phyloP scores from a whole-genome alignment of 2,797 vertebrate species.

The Mus spretus region DNA sequence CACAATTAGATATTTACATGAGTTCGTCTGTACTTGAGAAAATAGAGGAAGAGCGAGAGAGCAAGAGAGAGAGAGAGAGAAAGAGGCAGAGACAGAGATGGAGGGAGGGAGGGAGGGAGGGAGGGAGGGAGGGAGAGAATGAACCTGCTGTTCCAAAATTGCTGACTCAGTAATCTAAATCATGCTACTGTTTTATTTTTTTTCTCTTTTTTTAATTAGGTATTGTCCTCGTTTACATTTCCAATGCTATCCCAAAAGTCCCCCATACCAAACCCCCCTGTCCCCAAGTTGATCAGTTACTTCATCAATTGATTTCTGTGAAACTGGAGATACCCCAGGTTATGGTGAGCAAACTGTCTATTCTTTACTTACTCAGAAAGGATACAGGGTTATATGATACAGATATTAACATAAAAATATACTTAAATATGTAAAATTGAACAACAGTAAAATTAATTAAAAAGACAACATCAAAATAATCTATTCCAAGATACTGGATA shows the following conservation, averaged over 20 bases:
- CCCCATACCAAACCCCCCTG: too few species aligned
- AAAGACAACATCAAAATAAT: neutral
- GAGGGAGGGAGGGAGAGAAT: too few species aligned
- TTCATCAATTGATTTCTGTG: neutral
- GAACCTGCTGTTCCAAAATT: neutral
- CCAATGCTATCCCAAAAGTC: too few species aligned
- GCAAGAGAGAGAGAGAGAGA: too few species aligned
- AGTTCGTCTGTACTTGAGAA: neutral
- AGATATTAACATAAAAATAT: neutral
- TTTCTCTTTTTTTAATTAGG: too few species aligned
- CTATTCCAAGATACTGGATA: constrained; percentile 2
- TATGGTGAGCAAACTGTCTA: neutral
- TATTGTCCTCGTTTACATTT: too few species aligned
- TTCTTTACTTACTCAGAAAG: neutral
- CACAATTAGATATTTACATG: neutral
- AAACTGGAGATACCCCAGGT: neutral
- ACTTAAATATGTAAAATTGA: neutral
- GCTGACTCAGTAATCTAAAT: neutral
- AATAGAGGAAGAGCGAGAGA: neutral
- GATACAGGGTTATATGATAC: neutral
- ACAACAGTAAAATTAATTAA: neutral
- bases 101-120: neutral
- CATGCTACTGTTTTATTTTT: neutral
- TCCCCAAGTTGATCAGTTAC: neutral
- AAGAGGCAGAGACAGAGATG: too few species aligned